Percentiles rank a stretch among this genome's conserved stretches.
Evolutionary conservation across 2,888 invertebrate genomes (phyloP).

Genomic region (Pocota personata): DNA sequence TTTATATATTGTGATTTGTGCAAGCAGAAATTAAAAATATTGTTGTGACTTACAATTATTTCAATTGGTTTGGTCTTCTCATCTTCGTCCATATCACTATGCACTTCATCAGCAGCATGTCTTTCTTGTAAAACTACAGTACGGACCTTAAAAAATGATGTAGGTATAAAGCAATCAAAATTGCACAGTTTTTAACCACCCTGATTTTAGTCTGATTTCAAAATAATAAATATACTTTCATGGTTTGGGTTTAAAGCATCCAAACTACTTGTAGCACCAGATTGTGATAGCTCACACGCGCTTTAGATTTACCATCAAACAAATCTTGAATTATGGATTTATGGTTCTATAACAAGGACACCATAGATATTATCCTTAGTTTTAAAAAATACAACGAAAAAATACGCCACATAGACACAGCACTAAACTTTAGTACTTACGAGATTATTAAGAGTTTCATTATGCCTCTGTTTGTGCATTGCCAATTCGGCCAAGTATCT

Average conservation of each 20-base stretch:
- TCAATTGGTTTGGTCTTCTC: background rate
- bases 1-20: background rate
- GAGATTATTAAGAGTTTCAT: background rate
- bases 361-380: background rate
- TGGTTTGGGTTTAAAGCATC: constrained; percentile 6
- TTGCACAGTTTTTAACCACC: background rate
- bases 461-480: background rate
- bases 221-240: constrained; percentile 14
- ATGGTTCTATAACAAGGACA: background rate
- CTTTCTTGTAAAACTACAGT: background rate
- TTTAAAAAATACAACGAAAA: constrained; percentile 13
- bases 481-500: constrained; percentile 6
- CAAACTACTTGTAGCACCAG: background rate
- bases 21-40: background rate
- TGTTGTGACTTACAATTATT: background rate
- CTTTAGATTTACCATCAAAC: constrained; percentile 6
- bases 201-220: background rate
- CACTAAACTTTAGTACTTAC: constrained; percentile 2
- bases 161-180: no score
- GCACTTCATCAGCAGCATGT: background rate
- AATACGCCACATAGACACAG: background rate
- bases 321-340: constrained; percentile 11
- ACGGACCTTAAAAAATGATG: background rate
- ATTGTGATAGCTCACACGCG: constrained; percentile 4
- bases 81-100: background rate